These are phyloP conservation scores for Sacculina carcini DNA, from an alignment of 2,888 invertebrate genomes.

Conservation along the genomic window DNA sequence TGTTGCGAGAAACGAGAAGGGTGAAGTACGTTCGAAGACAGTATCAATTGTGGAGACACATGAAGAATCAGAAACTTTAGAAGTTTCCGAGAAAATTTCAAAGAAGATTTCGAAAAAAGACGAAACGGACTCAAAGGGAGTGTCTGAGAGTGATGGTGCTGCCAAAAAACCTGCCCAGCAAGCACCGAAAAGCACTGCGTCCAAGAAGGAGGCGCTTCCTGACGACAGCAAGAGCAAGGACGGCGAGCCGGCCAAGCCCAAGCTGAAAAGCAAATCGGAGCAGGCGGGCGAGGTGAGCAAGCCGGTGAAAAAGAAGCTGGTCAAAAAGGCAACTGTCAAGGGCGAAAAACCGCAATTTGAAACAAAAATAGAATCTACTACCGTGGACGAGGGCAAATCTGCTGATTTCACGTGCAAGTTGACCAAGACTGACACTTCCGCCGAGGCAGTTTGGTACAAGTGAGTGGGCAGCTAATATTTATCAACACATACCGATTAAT, in stretches of 20 bases:
- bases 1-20: constrained; percentile 73
- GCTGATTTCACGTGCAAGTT: constrained; percentile 50
- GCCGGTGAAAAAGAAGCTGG: too few species aligned
- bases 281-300: not conserved
- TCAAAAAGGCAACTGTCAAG: constrained; percentile 16
- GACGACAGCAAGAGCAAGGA: constrained; percentile 9
- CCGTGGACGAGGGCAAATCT: constrained; percentile 40
- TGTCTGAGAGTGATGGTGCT: too few species aligned
- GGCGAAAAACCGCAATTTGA: constrained; percentile 13
- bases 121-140: constrained; percentile 7
- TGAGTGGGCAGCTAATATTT: too few species aligned
- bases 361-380: constrained; percentile 17
- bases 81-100: constrained; percentile 2
- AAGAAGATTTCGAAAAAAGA: constrained; percentile 11
- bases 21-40: constrained; percentile 63
- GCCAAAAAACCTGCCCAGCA: too few species aligned
- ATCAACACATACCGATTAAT: too few species aligned
- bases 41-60: constrained; percentile 34
- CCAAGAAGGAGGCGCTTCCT: too few species aligned
- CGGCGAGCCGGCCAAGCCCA: constrained; percentile 7
- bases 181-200: too few species aligned
- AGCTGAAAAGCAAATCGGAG: constrained; percentile 10
- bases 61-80: constrained; percentile 9
- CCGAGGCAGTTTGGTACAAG: constrained; percentile 62
- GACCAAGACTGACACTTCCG: constrained; percentile 45